Evolutionary conservation across 2,797 vertebrate genomes (phyloP), one percentile per base, ranked within the genome.

Genomic region (Sorex maritimensis): DNA sequence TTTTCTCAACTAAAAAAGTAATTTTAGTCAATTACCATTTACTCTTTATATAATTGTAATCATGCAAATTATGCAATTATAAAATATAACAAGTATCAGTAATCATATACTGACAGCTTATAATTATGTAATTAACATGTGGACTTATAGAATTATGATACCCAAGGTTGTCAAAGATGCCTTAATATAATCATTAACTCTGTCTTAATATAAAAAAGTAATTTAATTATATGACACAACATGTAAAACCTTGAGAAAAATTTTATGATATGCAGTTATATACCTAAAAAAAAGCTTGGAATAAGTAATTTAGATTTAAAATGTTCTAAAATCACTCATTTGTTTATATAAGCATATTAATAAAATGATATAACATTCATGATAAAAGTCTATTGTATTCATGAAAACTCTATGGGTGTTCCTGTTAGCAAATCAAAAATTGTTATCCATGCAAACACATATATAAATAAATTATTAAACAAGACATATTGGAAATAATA

Each of bases 31-130:
- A 89, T 96, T 96, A 38, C n/a, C 73, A 80, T 92, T 65, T 90
- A 94, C 77, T 90, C 63, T 91, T 91, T 94, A 92, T 89, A 69
- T 88, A 96, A 94, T 49, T 88, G 14, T 90, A 97, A 93, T 97
- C 81, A 96, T 94, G 21, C 12, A 97, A 95, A 95, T 97, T 95
- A 92, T 83, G 34, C 90, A 96, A 96, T 95, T 96, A 87, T 41
- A 79, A 96, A 94, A 90, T 96, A 94, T 90, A 92, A 87, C 72
- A 96, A 95, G 96, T 95, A 96, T 86, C 74, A 96, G 82, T 46
- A 96, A 81, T 97, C 71, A 81, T 91, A 94, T 81, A 91, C 65
- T 96, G 93, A 95, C 87, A 96, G 87, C 44, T 94, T 87, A 10
- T 77, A 96, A 96, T 97, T 96, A 95, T 67, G 19, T 79, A 96